phyloP scores from a whole-genome alignment of 1,140 invertebrate species.

The Drosophila erecta region DNA sequence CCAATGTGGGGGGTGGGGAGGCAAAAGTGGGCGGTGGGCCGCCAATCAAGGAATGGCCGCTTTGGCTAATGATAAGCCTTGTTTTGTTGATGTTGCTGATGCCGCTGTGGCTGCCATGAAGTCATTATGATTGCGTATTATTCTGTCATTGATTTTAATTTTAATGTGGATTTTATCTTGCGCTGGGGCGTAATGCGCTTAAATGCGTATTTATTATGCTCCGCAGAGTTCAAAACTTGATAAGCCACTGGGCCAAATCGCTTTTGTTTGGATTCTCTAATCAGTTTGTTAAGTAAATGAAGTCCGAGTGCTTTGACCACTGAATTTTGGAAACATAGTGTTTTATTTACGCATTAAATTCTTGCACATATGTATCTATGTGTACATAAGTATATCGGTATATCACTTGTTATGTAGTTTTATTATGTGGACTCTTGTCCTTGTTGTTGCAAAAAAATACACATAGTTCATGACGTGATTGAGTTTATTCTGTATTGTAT shows the following conservation, averaged over 20 bases:
- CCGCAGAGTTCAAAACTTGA: slow-evolving; percentile 39
- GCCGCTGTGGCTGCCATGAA: slow-evolving; percentile 56
- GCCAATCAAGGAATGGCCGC: slow-evolving; percentile 68
- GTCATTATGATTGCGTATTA: slow-evolving; percentile 70
- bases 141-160: slow-evolving; percentile 71
- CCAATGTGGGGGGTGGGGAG: neutral
- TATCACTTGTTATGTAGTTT: slow-evolving; percentile 58
- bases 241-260: slow-evolving; percentile 1
- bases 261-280: slow-evolving; percentile 26
- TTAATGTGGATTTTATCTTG: slow-evolving; percentile 62
- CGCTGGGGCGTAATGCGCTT: slow-evolving; percentile 42
- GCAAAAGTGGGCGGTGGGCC: slow-evolving; percentile 10
- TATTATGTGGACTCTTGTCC: slow-evolving; percentile 28
- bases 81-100: slow-evolving; percentile 53
- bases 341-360: slow-evolving; percentile 42
- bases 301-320: slow-evolving; percentile 7
- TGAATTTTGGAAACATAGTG: slow-evolving; percentile 57
- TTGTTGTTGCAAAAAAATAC: slow-evolving; percentile 29
- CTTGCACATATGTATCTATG: slow-evolving; percentile 35
- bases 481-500: slow-evolving; percentile 72
- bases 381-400: slow-evolving; percentile 45
- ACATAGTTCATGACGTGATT: slow-evolving; percentile 62
- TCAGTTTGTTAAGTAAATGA: slow-evolving; percentile 26
- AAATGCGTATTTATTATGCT: slow-evolving; percentile 60
- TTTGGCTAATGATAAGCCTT: slow-evolving; percentile 78